These are phyloP conservation scores for Erpornis zantholeuca DNA, from an alignment of 2,113 vertebrate genomes.

Conservation along the genomic window DNA sequence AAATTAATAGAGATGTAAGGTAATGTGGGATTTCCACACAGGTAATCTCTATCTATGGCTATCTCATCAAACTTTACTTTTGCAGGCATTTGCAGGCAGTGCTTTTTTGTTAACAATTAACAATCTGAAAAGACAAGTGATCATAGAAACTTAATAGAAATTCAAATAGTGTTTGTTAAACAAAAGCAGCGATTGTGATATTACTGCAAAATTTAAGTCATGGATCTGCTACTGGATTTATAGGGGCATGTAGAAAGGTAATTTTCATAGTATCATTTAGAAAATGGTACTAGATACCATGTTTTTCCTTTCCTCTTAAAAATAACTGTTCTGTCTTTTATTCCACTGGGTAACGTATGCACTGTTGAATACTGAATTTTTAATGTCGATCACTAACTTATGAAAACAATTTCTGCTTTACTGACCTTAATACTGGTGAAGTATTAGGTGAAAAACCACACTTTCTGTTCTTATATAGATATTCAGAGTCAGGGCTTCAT, in stretches of 20 bases:
- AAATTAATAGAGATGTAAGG: background rate
- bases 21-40: background rate
- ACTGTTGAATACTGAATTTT: conserved; percentile 4
- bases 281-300: background rate
- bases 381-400: background rate
- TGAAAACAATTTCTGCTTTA: background rate
- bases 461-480: background rate
- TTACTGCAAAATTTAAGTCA: background rate
- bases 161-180: background rate
- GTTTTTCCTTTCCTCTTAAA: background rate
- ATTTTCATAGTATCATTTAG: background rate
- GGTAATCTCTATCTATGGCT: background rate
- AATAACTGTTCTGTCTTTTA: background rate
- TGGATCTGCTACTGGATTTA: background rate
- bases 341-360: background rate
- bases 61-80: background rate
- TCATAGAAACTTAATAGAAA: background rate
- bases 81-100: background rate
- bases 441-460: background rate
- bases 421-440: background rate
- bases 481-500: background rate
- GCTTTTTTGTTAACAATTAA: background rate
- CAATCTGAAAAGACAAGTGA: background rate
- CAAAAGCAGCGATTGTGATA: background rate
- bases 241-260: background rate